These are phyloP conservation scores for Drosophila punjabiensis DNA, from an alignment of 1,140 invertebrate genomes.

Conservation along the genomic window DNA sequence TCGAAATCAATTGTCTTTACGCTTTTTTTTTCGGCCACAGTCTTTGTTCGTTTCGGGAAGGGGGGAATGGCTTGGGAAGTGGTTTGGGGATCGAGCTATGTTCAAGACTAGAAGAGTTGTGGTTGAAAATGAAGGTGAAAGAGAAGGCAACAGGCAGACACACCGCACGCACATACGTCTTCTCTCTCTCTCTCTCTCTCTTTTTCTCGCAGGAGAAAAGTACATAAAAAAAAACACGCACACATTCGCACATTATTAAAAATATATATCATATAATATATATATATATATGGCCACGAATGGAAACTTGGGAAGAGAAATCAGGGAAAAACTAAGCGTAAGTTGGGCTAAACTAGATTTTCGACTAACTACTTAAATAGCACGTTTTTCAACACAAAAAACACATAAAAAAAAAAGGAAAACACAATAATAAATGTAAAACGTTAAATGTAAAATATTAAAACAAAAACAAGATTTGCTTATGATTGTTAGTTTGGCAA, in stretches of 20 bases:
- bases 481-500: slow-evolving; percentile 75
- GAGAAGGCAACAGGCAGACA: slow-evolving; percentile 28
- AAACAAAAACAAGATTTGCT: slow-evolving; percentile 55
- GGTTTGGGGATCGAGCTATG: slow-evolving; percentile 19
- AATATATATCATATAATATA: slow-evolving; percentile 13
- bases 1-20: slow-evolving; percentile 48
- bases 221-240: slow-evolving; percentile 1
- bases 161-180: slow-evolving; percentile 10
- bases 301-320: slow-evolving; percentile 27
- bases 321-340: slow-evolving; percentile 23
- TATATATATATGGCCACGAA: slow-evolving; percentile 64
- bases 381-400: slow-evolving; percentile 31
- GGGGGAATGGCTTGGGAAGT: not conserved
- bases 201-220: slow-evolving; percentile 36
- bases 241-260: slow-evolving; percentile 27
- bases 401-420: slow-evolving; percentile 2
- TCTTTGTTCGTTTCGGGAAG: slow-evolving; percentile 38
- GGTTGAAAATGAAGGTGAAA: slow-evolving; percentile 24
- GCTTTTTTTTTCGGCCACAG: slow-evolving; percentile 45
- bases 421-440: slow-evolving; percentile 22
- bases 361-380: slow-evolving; percentile 76
- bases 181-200: slow-evolving; percentile 6
- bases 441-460: slow-evolving; percentile 20
- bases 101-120: slow-evolving; percentile 59
- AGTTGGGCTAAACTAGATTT: slow-evolving; percentile 72